Base-by-base conservation (phyloP, 2,888 invertebrate species). In the Perizoma flavofasciatum region DNA sequence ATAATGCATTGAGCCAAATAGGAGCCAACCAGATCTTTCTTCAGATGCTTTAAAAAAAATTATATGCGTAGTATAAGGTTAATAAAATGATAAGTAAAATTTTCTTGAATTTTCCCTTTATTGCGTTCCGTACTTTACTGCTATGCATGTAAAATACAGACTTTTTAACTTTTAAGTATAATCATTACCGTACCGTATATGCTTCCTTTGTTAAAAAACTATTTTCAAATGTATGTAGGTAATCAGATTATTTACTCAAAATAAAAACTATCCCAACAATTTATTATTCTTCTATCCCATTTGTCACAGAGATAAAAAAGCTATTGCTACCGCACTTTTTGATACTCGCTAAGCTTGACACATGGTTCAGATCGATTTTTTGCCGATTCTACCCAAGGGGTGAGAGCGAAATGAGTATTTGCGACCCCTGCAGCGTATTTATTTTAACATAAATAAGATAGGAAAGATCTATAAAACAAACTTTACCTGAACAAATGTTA, bases 251-350 rank as follows among this genome's bases (percentile, higher is more conserved):
- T 61, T 57, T 61, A 33, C 33, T 44, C 32, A 48, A 49, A 48
- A 52, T 37, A 22, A 22, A 41, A 39, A 3, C 47, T 45, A 49
- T 62, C 44, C 47, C 45, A 62, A 55, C 51, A 55, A 62, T 37
- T 1, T 6, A 37, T 37, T 1, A 37, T 41, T 45, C 35, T 49
- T 47, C 70, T 71, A 68, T 73, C 73, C 64, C 73, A 78, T 85
- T 81, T 75, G 75, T 77, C 69, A 77, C 45, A 65, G 66, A 73
- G 72, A 78, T 76, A 77, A 75, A 73, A 73, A 69, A 57, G 52
- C 62, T 61, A 60, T 57, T 39, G 67, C 66, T 63, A 65, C 66
- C 63, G 63, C 56, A 52, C 67, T 65, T 74, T 79, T 78, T 68
- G 75, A 75, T 70, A 73, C 74, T 68, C 72, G 70, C 62, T 64